Percentiles rank a stretch among this genome's conserved stretches.
Evolutionary conservation across 2,113 vertebrate species (phyloP).

Genomic region (Sorex araneus): DNA sequence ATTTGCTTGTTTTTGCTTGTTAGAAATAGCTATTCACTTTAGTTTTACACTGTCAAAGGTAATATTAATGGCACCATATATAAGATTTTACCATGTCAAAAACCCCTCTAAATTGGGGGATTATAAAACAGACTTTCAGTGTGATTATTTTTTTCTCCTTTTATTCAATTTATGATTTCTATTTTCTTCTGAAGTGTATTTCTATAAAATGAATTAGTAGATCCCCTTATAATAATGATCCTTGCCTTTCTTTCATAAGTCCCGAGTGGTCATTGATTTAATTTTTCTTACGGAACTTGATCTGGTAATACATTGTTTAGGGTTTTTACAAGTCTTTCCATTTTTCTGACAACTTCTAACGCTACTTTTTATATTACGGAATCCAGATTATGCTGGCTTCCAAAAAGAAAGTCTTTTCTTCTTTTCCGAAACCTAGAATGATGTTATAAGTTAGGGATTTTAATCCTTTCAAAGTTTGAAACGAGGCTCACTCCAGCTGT

Average conservation of each 20-base stretch:
- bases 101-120: neutral
- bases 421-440: slow-evolving; percentile 22
- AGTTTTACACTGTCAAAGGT: neutral
- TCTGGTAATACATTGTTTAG: neutral
- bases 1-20: slow-evolving; percentile 42
- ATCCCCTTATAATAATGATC: neutral
- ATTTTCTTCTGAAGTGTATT: slow-evolving; percentile 52
- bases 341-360: slow-evolving; percentile 15
- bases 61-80: neutral
- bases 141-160: neutral
- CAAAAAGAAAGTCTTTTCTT: slow-evolving; percentile 12
- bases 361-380: neutral
- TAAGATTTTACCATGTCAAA: neutral
- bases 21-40: slow-evolving; percentile 36
- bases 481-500: neutral
- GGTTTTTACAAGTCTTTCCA: slow-evolving; percentile 1
- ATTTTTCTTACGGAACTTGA: slow-evolving; percentile 41
- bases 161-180: slow-evolving; percentile 20
- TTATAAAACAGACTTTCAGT: slow-evolving; percentile 2
- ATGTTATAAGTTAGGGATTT: slow-evolving; percentile 23
- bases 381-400: neutral
- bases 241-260: slow-evolving; percentile 52
- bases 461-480: slow-evolving; percentile 14
- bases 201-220: neutral
- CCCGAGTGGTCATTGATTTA: neutral